phyloP scores from a whole-genome alignment of 2,888 invertebrate genomes.

The Harmothoe impar region DNA sequence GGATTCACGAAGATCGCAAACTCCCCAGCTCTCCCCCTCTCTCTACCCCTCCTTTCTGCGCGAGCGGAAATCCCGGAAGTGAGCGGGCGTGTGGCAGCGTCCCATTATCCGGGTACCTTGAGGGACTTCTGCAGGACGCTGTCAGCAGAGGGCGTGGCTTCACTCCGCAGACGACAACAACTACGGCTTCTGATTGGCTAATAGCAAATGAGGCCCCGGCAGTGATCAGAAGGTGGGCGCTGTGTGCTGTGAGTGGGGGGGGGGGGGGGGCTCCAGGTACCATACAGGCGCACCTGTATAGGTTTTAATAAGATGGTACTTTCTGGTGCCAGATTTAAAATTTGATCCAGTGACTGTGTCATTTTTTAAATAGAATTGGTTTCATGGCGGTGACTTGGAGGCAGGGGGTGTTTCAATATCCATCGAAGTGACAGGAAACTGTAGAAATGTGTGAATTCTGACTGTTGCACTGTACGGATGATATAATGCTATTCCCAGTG shows the following conservation, averaged over 20 bases:
- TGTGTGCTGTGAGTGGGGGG: not conserved
- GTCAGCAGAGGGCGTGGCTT: slow-evolving; percentile 37
- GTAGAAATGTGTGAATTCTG: no score
- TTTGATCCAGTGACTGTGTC: not conserved
- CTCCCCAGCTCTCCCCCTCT: not conserved
- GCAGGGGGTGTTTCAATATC: no score
- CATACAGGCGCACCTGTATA: not conserved
- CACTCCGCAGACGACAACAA: not conserved
- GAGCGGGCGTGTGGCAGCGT: not conserved
- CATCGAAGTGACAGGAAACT: no score
- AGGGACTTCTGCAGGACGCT: slow-evolving; percentile 31
- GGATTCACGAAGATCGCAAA: no score
- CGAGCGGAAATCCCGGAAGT: slow-evolving; percentile 45
- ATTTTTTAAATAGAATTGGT: no score
- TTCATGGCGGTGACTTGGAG: not conserved
- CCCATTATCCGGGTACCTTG: slow-evolving; percentile 39
- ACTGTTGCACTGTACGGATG: no score
- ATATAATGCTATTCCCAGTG: no score
- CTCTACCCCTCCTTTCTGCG: not conserved
- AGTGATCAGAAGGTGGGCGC: slow-evolving; percentile 3
- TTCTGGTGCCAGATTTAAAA: not conserved
- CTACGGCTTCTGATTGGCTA: slow-evolving; percentile 54
- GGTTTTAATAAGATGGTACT: not conserved
- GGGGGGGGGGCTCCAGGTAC: not conserved
- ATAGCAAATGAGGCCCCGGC: slow-evolving; percentile 28